Evolutionary conservation across 2,888 invertebrate genomes (phyloP).

Genomic region (Heliconius aoede): DNA sequence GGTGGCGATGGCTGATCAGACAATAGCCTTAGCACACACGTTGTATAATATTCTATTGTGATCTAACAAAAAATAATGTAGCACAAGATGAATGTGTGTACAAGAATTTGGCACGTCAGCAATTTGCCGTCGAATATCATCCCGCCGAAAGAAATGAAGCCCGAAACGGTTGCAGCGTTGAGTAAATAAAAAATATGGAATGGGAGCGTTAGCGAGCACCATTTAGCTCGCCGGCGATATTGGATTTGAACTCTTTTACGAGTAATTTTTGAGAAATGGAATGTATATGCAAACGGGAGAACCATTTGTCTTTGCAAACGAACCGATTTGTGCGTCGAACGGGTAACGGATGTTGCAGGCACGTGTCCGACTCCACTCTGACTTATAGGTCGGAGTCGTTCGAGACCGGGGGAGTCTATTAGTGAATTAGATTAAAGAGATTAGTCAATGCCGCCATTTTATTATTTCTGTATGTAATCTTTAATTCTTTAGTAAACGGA

Average conservation of each 20-base stretch:
- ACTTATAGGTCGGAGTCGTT: slow-evolving; percentile 74
- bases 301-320: slow-evolving; percentile 82
- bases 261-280: slow-evolving; percentile 76
- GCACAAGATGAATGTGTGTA: slow-evolving; percentile 63
- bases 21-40: slow-evolving; percentile 69
- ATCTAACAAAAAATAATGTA: slow-evolving; percentile 62
- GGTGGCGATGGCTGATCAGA: slow-evolving; percentile 73
- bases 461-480: slow-evolving; percentile 29
- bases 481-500: slow-evolving; percentile 19
- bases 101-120: slow-evolving; percentile 56
- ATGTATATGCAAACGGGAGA: slow-evolving; percentile 68
- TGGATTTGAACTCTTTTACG: slow-evolving; percentile 70
- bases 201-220: slow-evolving; percentile 51
- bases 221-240: slow-evolving; percentile 60
- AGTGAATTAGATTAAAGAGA: slow-evolving; percentile 59
- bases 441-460: slow-evolving; percentile 45
- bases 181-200: slow-evolving; percentile 57
- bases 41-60: slow-evolving; percentile 68
- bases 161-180: slow-evolving; percentile 53
- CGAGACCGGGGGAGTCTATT: slow-evolving; percentile 71
- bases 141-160: slow-evolving; percentile 52
- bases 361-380: slow-evolving; percentile 67
- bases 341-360: slow-evolving; percentile 78
- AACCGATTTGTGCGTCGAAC: slow-evolving; percentile 81
- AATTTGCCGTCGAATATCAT: slow-evolving; percentile 63